These are phyloP conservation scores for Nemurella pictetii DNA, from an alignment of 2,888 invertebrate genomes.

Conservation along the genomic window DNA sequence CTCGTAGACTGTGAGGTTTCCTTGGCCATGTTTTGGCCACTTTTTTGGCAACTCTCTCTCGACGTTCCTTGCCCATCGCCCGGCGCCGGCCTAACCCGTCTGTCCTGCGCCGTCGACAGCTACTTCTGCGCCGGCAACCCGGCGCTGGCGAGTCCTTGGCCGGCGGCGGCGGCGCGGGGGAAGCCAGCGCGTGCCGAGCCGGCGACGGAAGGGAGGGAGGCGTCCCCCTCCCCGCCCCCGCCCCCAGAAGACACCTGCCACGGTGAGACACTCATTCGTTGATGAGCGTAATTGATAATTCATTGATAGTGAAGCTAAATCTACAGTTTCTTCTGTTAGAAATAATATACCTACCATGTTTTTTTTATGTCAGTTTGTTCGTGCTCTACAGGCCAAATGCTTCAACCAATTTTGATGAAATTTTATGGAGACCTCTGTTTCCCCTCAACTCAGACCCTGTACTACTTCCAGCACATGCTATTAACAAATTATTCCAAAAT, in stretches of 20 bases:
- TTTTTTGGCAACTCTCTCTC: neutral
- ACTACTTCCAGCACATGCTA: no score
- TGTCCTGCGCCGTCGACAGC: conserved; percentile 38
- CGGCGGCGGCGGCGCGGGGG: neutral
- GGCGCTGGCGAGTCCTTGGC: conserved; percentile 40
- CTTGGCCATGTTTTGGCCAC: neutral
- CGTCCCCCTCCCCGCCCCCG: neutral
- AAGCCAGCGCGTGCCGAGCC: neutral
- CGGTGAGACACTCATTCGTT: neutral
- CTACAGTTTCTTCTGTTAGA: neutral
- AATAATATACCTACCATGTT: no score
- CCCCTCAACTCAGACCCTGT: no score
- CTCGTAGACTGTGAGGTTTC: neutral
- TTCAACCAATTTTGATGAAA: no score
- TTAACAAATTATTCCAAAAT: no score
- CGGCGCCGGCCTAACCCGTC: conserved; percentile 23
- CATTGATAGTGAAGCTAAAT: no score
- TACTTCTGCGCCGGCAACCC: conserved; percentile 31
- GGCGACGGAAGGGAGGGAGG: neutral
- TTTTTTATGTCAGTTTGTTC: no score
- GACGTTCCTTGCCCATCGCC: conserved; percentile 34
- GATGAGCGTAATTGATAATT: no score
- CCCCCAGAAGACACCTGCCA: no score
- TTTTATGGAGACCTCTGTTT: no score
- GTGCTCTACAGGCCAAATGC: no score